A percentile compares a stretch with the other conserved stretches of the same genome.
Evolutionary conservation across 1,140 invertebrate species (phyloP).

Genomic region (Sinella curviseta): DNA sequence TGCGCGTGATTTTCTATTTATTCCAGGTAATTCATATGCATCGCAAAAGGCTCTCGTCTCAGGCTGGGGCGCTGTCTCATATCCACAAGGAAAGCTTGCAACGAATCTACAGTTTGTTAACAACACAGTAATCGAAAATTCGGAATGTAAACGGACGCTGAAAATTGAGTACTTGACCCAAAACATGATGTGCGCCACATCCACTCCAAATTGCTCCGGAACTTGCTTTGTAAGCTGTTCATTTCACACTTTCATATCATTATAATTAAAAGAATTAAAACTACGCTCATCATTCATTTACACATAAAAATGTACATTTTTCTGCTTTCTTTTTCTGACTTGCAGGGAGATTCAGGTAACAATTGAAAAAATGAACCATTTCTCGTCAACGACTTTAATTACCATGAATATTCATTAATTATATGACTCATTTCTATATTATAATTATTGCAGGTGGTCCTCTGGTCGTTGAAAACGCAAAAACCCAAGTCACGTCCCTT

Average conservation of each 20-base stretch:
- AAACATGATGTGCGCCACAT: slow-evolving; percentile 54
- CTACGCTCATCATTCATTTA: too few relatives aligned
- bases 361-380: too few relatives aligned
- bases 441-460: slow-evolving; percentile 52
- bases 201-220: slow-evolving; percentile 51
- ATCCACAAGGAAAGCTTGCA: slow-evolving; percentile 52
- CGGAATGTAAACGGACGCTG: slow-evolving; percentile 40
- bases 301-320: neutral
- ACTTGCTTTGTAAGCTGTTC: slow-evolving; percentile 54
- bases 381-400: neutral
- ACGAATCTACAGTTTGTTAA: slow-evolving; percentile 41
- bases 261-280: neutral
- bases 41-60: slow-evolving; percentile 55
- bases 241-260: neutral
- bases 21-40: slow-evolving; percentile 51
- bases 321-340: neutral
- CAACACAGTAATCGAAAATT: slow-evolving; percentile 45
- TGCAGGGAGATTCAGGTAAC: slow-evolving; percentile 26
- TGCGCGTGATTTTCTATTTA: neutral
- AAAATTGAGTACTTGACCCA: slow-evolving; percentile 46
- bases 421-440: too few relatives aligned
- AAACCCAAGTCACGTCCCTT: slow-evolving; percentile 48
- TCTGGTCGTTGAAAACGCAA: slow-evolving; percentile 49
- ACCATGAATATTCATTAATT: too few relatives aligned
- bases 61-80: slow-evolving; percentile 58